Evolutionary conservation across 2,888 invertebrate genomes (phyloP), one percentile per base, ranked within the genome.

Genomic region (Chesias legatella): DNA sequence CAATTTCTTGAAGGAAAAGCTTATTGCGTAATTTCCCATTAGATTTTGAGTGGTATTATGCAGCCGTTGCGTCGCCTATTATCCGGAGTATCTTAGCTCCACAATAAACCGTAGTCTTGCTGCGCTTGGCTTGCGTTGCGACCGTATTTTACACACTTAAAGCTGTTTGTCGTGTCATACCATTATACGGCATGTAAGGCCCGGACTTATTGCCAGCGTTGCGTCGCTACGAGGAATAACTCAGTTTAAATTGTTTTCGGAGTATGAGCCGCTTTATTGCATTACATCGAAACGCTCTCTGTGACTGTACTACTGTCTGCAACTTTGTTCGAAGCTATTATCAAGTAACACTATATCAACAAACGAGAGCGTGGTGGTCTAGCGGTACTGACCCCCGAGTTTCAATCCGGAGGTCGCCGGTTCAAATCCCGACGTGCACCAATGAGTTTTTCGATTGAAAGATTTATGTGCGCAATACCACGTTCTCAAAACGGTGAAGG

Each of bases 91-190:
- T 63, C 62, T 72, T 64, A 70, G 74, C 68, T 13, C 33, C 69
- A 69, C 66, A 71, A 75, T 77, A 76, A 75, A 79, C 70, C 71
- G 74, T 75, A 63, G 72, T 66, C 73, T 71, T 63, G 74, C 69
- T 67, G 63, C 77, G 77, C 77, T 79, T 75, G 77, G 79, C 73
- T 81, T 79, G 79, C 80, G 79, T 78, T 79, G 79, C 66, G 59
- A 64, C 82, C 81, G 85, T 88, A 86, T 79, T 84, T 88, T 80
- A 86, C 78, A 82, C 82, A 83, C 82, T 86, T 86, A 85, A 84
- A 86, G 83, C 85, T 86, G 85, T 85, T 86, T 86, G 88, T 85
- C 84, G 84, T 82, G 84, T 86, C 82, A 82, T 82, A 85, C 85
- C 78, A 88, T 86, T 88, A 86, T 86, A 82, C 80, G 81, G 71